phyloP scores from a whole-genome alignment of 2,113 vertebrate species.

The Nipponia nippon region DNA sequence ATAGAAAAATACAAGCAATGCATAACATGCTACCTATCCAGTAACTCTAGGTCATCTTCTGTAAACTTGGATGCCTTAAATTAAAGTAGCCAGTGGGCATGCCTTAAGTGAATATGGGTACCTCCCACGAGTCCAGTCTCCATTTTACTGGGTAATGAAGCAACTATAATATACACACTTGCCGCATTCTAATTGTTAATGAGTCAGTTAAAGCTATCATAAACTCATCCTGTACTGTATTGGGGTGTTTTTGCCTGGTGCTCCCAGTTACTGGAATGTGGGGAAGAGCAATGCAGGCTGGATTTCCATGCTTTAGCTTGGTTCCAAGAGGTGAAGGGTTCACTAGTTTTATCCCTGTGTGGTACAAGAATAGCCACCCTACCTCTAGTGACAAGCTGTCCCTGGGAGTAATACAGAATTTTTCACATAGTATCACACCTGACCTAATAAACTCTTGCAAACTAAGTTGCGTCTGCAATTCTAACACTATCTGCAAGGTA shows the following conservation, averaged over 20 bases:
- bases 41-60: not conserved
- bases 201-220: not conserved
- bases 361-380: rapidly evolving
- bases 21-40: not conserved
- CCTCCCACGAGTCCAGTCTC: not conserved
- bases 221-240: not conserved
- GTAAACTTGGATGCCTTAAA: not conserved
- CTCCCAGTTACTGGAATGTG: not conserved
- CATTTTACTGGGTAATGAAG: not conserved
- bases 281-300: not conserved
- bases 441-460: not conserved
- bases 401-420: not conserved
- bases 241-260: not conserved
- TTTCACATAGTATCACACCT: not conserved
- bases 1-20: not conserved
- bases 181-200: not conserved
- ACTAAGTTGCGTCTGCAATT: not conserved
- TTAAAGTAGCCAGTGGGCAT: not conserved
- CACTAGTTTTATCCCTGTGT: not conserved
- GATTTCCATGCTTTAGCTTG: not conserved
- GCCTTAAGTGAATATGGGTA: not conserved
- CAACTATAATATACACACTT: not conserved
- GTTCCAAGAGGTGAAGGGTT: not conserved
- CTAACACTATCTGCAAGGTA: not conserved
- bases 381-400: not conserved